Evolutionary conservation across 1,140 invertebrate species (phyloP).

Genomic region (Drosophila sturtevanti): DNA sequence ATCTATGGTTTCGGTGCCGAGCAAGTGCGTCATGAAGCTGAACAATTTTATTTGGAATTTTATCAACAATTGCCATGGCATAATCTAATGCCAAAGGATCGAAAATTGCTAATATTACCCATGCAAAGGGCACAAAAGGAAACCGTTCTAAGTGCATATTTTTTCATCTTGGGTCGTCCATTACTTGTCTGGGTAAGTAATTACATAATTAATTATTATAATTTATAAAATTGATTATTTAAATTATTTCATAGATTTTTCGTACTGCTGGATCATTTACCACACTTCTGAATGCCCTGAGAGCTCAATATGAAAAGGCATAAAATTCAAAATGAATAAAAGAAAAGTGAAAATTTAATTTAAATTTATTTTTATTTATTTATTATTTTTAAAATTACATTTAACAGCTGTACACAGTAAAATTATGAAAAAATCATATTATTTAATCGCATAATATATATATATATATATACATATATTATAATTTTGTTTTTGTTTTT

Average conservation of each 20-base stretch:
- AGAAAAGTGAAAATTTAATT: no score
- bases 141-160: conserved; percentile 42
- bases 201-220: no score
- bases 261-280: conserved; percentile 60
- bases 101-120: conserved; percentile 39
- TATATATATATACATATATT: not conserved
- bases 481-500: not conserved
- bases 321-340: not conserved
- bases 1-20: conserved; percentile 57
- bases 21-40: conserved; percentile 52
- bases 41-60: conserved; percentile 26
- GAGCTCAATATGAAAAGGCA: conserved; percentile 43
- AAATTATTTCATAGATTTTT: conserved; percentile 47
- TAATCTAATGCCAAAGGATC: conserved; percentile 6
- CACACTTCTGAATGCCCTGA: conserved; percentile 48
- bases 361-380: conserved; percentile 57
- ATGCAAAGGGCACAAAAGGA: conserved; percentile 46
- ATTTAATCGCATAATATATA: conserved; percentile 36
- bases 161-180: conserved; percentile 50
- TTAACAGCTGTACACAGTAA: conserved; percentile 67
- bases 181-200: conserved; percentile 54
- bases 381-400: conserved; percentile 58
- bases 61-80: conserved; percentile 55
- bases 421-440: conserved; percentile 72
- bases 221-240: not conserved